Base-by-base conservation (phyloP, 2,888 invertebrate genomes). In the Stenchaetothrips biformis region DNA sequence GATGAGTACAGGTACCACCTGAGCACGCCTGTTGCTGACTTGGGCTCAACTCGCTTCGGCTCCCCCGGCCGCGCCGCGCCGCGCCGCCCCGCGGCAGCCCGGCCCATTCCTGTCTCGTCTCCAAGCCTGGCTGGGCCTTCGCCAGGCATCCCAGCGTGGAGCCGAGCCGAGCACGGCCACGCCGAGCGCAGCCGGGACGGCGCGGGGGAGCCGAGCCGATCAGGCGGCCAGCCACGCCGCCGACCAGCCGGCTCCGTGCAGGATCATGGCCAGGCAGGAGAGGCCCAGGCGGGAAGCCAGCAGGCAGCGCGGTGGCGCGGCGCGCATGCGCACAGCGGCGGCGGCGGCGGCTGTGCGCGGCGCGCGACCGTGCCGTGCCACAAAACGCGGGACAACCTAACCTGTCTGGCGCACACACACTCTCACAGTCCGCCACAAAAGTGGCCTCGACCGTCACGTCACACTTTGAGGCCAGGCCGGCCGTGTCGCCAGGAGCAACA, bases 311-410 rank as follows among this genome's bases (percentile, higher is more conserved):
- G 59, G 59, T 59, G 59, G 53, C 53, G 53, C 21, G 67, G 67
- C 67, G 67, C 67, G 67, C 67, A 74, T 74, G 67, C 67, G 67
- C 67, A 74, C 25, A 4, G 53, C 18, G 53, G 16, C 53, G 53
- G 13, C 16, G 16, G 53, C 4, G 8, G 16, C 16, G 4, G 53
- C 53, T 13, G 53, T 18, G 53, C 53, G 53, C 6, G 53, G 13
- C 7, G 67, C 7, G 67, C 67, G 21, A 21, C 67, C 67, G 67
- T 21, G 59, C 59, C 59, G 37, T 37, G 67, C 67, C 67, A 25
- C 67, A 74, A 74, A 74, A 74, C 67, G 67, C 67, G 67, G 67
- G 67, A 74, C 67, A 74, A 74, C 67, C 67, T 74, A 74, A 74
- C 67, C 67, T 74, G 67, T 74, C 67, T 74, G 25, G 21, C 9